Evolutionary conservation across 2,113 vertebrate species (phyloP), one percentile per base, ranked within the genome.

Genomic region (Vulpes lagopus): DNA sequence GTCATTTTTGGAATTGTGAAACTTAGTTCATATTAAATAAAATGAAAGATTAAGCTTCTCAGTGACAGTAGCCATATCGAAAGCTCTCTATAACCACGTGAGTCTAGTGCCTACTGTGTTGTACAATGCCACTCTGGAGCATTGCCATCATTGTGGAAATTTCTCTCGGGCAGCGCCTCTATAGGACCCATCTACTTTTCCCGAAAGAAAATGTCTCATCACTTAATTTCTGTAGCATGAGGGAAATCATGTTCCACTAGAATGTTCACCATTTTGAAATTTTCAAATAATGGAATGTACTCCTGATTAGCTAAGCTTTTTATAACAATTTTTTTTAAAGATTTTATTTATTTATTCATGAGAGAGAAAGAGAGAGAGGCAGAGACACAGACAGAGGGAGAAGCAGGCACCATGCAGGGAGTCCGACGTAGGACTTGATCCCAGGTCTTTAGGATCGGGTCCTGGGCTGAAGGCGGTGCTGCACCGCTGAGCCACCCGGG

Each of bases 261-360:
- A 12, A 9, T 74, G 19, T 49, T 49, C 51, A 43, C 91, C 51
- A 20, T 84, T 80, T 94, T 93, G 57, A 94, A 94, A 94, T 95
- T 91, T 92, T 22, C 32, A 64, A 7, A 57, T 79, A 59, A 25
- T 88, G 32, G 22, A 49, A 38, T 81, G 62, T 60, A 88, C 12
- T 53, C 35, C 11, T 92, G 62, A 83, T 55, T 38, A 64, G 49
- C 57, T 74, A 16, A 60, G 65, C 19, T 23, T 10, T 49, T 43
- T 8, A 43, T 43, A 43, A 43, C 43, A 43, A 43, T 43, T 43
- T 43, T 43, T 43, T 43, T 43, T 43, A 7, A 43, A 43, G 6
- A 43, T 43, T 43, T 43, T 43, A 43, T 43, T 43, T 43, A 43
- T 43, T 43, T 43, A 43, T 43, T 43, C 43, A 43, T 43, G 43